Base-by-base conservation (phyloP, 1,140 invertebrate species). In the Adelges cooleyi region DNA sequence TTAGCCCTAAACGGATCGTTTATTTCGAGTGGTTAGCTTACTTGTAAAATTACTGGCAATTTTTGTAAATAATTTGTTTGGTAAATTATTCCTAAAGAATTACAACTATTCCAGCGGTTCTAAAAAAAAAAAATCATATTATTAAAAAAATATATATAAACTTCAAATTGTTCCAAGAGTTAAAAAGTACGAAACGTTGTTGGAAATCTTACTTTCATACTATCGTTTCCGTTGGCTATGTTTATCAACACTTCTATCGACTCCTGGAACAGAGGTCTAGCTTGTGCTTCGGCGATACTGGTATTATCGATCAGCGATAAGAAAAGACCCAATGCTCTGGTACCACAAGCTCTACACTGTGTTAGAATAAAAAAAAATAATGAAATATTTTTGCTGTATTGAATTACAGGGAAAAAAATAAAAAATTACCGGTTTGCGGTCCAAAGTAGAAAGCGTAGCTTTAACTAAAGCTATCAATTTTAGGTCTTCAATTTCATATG, bases 31-130 rank as follows among this genome's bases (percentile, higher is more conserved):
- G n/a, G n/a, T n/a, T n/a, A 6, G 29, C 27, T 27, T 46, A 62
- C 56, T 33, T 33, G 44, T 15, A 62, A 20, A 15, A 36, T 20
- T 46, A 27, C 25, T 46, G 56, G 42, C 46, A 62, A 62, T 13
- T 48, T 62, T 44, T 46, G 23, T 10, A 62, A 29, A 22, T n/a
- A 62, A 3, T 48, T 62, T 1, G 56, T 62, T 46, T 62, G 56
- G 15, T 48, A 62, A 3, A 62, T 17, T 8, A 48, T 17, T n/a
- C 56, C 56, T 20, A 62, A 11, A 62, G 56, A 62, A 62, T 48
- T 20, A 48, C 56, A 62, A 29, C 56, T 62, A 18, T 62, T 62
- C 56, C 56, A 62, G 18, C 56, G 56, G 33, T 62, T 62, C 56
- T 62, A 62, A 20, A 48, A 62, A 6, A 25, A 1, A 53, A 53